Percentiles rank a stretch among this genome's conserved stretches.
These are phyloP conservation scores for Calameuta filiformis DNA, from an alignment of 2,888 invertebrate species.

Conservation along the genomic window DNA sequence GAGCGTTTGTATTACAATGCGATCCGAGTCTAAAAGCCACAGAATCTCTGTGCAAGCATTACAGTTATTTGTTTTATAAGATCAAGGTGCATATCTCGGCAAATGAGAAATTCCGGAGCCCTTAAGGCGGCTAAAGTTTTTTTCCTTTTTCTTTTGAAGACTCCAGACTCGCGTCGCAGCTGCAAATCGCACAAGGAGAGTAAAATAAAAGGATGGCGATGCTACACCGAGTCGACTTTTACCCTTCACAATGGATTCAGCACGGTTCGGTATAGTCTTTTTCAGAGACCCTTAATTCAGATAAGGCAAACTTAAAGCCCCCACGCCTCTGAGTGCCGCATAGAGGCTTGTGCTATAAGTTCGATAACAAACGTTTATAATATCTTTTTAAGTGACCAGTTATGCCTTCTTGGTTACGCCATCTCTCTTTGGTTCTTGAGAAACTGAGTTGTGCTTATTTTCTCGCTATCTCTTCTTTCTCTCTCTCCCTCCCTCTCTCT, in stretches of 20 bases:
- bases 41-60: neutral
- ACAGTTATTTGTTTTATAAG: neutral
- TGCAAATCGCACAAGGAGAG: neutral
- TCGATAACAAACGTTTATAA: slow-evolving; percentile 40
- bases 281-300: slow-evolving; percentile 15
- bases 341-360: slow-evolving; percentile 44
- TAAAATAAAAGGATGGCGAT: neutral
- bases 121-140: neutral
- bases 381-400: slow-evolving; percentile 23
- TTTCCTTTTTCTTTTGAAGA: neutral
- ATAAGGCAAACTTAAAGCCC: slow-evolving; percentile 27
- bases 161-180: neutral
- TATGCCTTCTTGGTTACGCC: slow-evolving; percentile 8
- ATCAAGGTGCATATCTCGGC: neutral
- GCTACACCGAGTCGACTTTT: neutral
- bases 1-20: neutral
- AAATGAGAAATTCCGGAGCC: neutral
- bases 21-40: neutral
- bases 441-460: neutral
- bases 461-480: neutral
- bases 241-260: neutral
- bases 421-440: neutral
- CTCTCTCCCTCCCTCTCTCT: slow-evolving; percentile 19
- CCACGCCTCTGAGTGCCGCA: slow-evolving; percentile 29
- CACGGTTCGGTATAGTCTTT: neutral